A percentile compares a stretch with the other conserved stretches of the same genome.
Evolutionary conservation across 2,888 invertebrate genomes (phyloP).

Genomic region (Sarcophaga carnaria): DNA sequence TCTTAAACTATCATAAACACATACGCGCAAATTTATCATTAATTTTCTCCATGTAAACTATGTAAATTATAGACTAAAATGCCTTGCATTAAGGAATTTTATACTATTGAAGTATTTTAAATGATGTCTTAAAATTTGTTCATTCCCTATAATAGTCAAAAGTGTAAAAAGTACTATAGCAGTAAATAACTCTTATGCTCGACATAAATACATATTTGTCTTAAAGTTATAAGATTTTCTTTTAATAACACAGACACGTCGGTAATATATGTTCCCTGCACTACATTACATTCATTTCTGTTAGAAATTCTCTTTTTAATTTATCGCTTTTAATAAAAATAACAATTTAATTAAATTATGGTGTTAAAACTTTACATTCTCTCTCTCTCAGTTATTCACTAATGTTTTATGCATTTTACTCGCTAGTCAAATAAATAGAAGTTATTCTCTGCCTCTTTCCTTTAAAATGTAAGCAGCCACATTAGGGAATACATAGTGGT

Average conservation of each 20-base stretch:
- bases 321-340: neutral
- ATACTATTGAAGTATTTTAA: no score
- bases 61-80: no score
- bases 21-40: no score
- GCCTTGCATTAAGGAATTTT: no score
- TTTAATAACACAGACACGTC: no score
- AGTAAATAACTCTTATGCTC: no score
- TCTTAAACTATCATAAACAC: fast-evolving
- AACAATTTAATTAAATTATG: constrained; percentile 46
- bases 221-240: no score
- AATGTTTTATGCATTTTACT: neutral
- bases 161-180: no score
- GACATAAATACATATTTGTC: no score
- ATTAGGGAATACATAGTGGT: constrained; percentile 34
- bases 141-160: no score
- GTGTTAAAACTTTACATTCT: neutral
- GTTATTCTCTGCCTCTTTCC: constrained; percentile 56
- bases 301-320: neutral
- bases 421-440: constrained; percentile 26
- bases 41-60: no score
- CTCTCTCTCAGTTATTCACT: neutral
- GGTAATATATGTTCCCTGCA: neutral
- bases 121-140: no score
- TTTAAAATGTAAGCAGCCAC: neutral
- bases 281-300: neutral